Conservation (phyloP, 1,140 invertebrate genomes). For the Drosophila persimilis region DNA sequence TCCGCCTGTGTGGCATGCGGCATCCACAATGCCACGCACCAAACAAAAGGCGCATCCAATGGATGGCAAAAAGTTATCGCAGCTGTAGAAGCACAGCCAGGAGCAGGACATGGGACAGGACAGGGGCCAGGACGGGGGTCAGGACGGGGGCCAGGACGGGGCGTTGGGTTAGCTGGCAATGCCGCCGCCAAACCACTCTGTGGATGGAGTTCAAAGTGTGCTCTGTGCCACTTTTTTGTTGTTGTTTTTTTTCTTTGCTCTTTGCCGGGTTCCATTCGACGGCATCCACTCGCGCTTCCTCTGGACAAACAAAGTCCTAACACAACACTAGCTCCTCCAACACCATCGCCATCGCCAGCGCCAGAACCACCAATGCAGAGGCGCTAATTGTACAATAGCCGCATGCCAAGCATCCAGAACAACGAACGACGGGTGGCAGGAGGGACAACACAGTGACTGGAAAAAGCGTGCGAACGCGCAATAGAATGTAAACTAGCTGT, state of each 20-base stretch:
- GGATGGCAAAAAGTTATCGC: conserved; percentile 59
- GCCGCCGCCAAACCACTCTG: conserved; percentile 64
- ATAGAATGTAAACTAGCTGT: conserved; percentile 65
- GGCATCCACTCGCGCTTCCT: conserved; percentile 5
- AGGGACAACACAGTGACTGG: conserved; percentile 42
- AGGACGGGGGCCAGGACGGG: too few relatives aligned
- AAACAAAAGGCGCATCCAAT: conserved; percentile 57
- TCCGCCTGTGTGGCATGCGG: too few relatives aligned
- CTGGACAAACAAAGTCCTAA: conserved; percentile 46
- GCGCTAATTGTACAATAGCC: conserved; percentile 73
- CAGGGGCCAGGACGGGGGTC: too few relatives aligned
- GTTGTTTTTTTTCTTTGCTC: conserved; percentile 16
- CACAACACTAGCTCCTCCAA: conserved; percentile 35
- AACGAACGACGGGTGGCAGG: conserved; percentile 12
- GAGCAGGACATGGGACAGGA: too few relatives aligned
- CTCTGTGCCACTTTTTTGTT: conserved; percentile 40
- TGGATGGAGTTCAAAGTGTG: conserved; percentile 67
- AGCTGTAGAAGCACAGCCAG: conserved; percentile 5
- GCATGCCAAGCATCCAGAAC: conserved; percentile 28
- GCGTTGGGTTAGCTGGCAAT: conserved; percentile 25
- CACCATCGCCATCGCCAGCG: background rate
- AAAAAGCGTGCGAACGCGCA: conserved; percentile 67
- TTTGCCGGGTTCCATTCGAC: background rate
- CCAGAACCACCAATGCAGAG: conserved; percentile 6
- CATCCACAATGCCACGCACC: background rate